These are phyloP conservation scores for Pristionchus arcanus DNA, from an alignment of 2,888 invertebrate genomes.

Conservation along the genomic window DNA sequence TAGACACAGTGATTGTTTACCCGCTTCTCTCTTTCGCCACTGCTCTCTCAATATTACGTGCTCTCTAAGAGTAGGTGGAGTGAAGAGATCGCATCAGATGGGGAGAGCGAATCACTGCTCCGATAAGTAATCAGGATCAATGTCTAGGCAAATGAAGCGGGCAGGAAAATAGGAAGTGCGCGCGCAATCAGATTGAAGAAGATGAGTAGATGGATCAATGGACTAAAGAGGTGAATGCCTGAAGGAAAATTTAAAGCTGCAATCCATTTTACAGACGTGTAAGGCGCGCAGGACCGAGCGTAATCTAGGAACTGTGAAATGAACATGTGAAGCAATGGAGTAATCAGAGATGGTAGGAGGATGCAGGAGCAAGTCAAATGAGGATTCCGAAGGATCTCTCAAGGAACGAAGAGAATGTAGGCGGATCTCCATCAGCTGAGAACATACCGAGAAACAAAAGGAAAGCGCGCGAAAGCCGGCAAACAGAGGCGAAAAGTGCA, in stretches of 20 bases:
- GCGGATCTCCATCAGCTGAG: background rate
- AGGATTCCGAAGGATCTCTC: background rate
- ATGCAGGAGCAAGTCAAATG: background rate
- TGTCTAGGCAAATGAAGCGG: background rate
- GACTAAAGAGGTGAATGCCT: background rate
- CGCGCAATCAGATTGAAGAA: background rate
- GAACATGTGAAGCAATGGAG: no score
- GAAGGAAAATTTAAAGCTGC: background rate
- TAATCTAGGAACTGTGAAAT: no score
- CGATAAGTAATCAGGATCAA: slow-evolving; percentile 5
- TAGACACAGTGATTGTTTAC: slow-evolving; percentile 42
- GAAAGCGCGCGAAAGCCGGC: background rate
- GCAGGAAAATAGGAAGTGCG: background rate
- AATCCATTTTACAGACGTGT: no score
- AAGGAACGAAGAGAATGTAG: background rate
- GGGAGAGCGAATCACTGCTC: background rate
- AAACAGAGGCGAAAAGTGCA: background rate
- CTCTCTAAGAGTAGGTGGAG: background rate
- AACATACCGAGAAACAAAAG: background rate
- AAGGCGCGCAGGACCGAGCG: no score
- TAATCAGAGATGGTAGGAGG: no score
- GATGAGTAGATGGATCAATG: background rate
- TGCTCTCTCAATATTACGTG: background rate
- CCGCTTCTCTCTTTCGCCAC: background rate
- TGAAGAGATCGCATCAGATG: background rate